Conservation (phyloP, 2,797 vertebrate genomes). For the Oophaga sylvatica region DNA sequence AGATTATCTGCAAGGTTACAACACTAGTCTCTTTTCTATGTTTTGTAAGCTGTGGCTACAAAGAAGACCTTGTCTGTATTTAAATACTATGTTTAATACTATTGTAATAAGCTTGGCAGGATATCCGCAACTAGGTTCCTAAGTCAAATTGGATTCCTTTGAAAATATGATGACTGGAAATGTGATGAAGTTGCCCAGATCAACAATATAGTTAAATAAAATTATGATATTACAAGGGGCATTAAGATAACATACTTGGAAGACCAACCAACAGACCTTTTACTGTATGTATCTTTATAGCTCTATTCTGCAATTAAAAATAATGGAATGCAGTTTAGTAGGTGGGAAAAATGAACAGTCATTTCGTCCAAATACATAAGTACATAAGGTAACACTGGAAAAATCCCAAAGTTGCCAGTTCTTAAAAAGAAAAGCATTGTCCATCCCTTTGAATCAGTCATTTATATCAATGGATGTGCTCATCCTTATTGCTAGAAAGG, state of each 20-base stretch:
- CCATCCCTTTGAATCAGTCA: no score
- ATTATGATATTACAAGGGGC: neutral
- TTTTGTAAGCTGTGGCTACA: constrained; percentile 42
- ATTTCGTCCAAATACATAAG: neutral
- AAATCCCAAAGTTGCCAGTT: no score
- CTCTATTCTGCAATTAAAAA: neutral
- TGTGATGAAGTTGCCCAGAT: neutral
- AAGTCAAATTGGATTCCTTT: constrained; percentile 47
- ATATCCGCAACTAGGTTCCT: constrained; percentile 47
- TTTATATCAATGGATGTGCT: no score
- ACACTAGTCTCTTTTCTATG: constrained; percentile 53
- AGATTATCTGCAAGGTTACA: constrained; percentile 56
- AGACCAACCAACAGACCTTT: neutral
- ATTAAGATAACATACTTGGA: neutral
- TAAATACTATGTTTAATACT: constrained; percentile 53
- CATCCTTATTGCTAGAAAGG: no score
- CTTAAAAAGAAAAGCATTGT: no score
- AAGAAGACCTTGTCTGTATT: constrained; percentile 57
- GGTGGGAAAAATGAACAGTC: neutral
- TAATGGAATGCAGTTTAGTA: no score
- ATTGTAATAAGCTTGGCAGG: constrained; percentile 57
- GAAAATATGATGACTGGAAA: constrained; percentile 28
- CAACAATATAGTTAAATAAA: neutral
- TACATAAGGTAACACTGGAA: neutral
- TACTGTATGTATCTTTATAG: no score